phyloP scores from a whole-genome alignment of 1,140 invertebrate species.

The Aphelinus atriplicis region DNA sequence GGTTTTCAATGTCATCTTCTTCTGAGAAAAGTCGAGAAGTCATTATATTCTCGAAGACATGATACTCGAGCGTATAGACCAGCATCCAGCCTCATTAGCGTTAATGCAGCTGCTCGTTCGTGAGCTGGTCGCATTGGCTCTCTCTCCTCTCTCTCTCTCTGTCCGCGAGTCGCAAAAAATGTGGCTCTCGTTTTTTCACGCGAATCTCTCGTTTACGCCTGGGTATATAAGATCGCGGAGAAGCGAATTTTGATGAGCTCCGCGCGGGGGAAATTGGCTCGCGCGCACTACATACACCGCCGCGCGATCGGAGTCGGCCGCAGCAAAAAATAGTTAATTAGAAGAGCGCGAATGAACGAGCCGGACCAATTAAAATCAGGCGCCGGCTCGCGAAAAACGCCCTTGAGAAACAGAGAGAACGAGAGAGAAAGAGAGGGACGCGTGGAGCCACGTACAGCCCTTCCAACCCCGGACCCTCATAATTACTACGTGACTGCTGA shows the following conservation, averaged over 20 bases:
- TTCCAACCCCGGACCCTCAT: conserved; percentile 19
- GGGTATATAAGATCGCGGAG: neutral
- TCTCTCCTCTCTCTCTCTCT: neutral
- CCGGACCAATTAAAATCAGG: conserved; percentile 38
- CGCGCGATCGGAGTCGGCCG: too few species aligned
- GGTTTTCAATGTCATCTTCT: neutral
- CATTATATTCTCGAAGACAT: too few species aligned
- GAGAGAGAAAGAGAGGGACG: neutral
- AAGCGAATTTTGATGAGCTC: neutral
- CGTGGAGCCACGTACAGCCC: conserved; percentile 12
- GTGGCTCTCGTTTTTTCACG: neutral
- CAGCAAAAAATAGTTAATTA: conserved; percentile 35
- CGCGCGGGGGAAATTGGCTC: neutral
- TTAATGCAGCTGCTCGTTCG: too few species aligned
- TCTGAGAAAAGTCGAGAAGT: neutral
- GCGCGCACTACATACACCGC: too few species aligned
- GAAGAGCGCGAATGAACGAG: conserved; percentile 28
- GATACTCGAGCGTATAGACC: too few species aligned
- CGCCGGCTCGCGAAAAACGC: conserved; percentile 22
- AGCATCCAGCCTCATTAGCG: too few species aligned
- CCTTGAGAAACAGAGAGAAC: conserved; percentile 6
- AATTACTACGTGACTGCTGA: conserved; percentile 41
- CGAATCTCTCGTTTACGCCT: neutral
- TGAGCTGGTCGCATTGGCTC: neutral
- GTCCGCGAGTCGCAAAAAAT: neutral